Conservation (phyloP, 2,888 invertebrate species). For the Clunio marinus region DNA sequence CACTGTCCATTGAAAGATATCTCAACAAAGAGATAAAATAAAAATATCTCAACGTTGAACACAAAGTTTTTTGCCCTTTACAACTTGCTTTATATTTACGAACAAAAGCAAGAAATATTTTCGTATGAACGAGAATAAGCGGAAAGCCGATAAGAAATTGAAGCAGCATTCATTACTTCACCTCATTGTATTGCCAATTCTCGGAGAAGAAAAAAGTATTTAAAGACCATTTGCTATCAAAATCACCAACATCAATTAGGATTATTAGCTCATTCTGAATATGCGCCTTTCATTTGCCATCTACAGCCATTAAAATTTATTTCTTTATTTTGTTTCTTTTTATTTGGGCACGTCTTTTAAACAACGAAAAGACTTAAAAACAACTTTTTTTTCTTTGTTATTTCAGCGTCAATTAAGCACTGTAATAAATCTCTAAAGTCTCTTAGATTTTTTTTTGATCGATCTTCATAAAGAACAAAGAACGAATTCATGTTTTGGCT, state of each 20-base stretch:
- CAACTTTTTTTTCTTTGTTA: background rate
- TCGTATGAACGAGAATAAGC: background rate
- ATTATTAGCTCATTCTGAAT: slow-evolving; percentile 31
- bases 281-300: background rate
- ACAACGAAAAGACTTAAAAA: background rate
- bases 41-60: too few relatives aligned
- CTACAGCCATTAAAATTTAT: background rate
- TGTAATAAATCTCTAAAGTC: slow-evolving; percentile 27
- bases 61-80: background rate
- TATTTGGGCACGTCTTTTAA: too few relatives aligned
- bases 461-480: slow-evolving; percentile 13
- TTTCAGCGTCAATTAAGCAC: slow-evolving; percentile 11
- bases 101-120: too few relatives aligned
- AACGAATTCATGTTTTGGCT: background rate
- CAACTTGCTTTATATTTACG: too few relatives aligned
- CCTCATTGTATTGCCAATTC: background rate
- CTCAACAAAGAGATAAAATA: too few relatives aligned
- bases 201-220: background rate
- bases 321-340: background rate
- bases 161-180: background rate
- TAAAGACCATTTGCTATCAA: slow-evolving; percentile 7
- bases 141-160: background rate
- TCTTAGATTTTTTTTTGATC: slow-evolving; percentile 8
- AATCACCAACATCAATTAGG: slow-evolving; percentile 35
- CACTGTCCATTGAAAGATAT: too few relatives aligned